Base-by-base conservation (phyloP, 2,888 invertebrate species). In the Dolomedes plantarius region DNA sequence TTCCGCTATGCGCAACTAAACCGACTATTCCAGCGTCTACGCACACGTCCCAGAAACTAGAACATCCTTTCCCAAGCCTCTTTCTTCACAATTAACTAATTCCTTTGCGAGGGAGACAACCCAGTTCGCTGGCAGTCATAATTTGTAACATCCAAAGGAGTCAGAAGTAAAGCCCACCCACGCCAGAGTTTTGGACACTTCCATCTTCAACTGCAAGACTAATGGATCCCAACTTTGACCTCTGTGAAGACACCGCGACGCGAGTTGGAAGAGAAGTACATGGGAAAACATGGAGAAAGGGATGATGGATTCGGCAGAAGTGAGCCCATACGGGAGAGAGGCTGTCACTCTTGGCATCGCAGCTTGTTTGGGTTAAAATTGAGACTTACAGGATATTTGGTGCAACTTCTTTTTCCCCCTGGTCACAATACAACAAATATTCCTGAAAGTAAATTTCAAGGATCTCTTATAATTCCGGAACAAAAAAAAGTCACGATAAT, bases 151-250 rank as follows among this genome's bases (percentile, higher is more conserved):
- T 56, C 23, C 56, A 56, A 5, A 23, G 23, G 23, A 23, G 19
- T 23, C 3, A 23, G 16, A 56, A 23, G 19, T n/a, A 19, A 56
- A 32, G 68, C 67, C 83, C 72, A 77, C 83, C 83, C 77, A 77
- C 77, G 77, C 83, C 56, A 56, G 27, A 65, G 29, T 76, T 36
- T 64, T 36, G 76, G 77, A 73, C 72, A 41, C 68, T 85, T 73
- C 72, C 77, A 77, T 78, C 77, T 85, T 68, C 76, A 65, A 36
- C 65, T 69, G 50, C 73, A 73, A 77, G 73, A 85, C 83, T 85
- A 85, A 85, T 85, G 83, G 83, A 36, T 68, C 56, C 67, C 77
- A 85, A 67, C 83, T 77, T 64, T 85, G 83, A 85, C 83, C 83
- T 50, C 65, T 67, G 23, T n/a, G 67, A 32, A 67, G 67, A 36